Conservation (phyloP, 92 coral and sea anemone genomes). For the Porites lobata region DNA sequence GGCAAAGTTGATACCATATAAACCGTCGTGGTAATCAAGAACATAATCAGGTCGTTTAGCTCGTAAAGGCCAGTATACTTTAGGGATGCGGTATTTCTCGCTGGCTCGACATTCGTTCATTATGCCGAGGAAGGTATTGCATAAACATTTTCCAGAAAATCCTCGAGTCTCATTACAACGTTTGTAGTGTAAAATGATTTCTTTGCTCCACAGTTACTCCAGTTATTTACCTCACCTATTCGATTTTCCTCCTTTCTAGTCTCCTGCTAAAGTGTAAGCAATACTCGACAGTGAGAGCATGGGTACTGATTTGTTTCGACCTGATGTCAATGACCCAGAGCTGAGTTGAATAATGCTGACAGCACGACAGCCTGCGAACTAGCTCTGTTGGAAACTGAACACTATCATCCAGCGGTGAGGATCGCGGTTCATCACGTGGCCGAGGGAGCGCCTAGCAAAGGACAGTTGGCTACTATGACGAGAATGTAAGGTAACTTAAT, state of each 20-base stretch:
- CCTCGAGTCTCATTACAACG: no score
- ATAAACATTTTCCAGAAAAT: no score
- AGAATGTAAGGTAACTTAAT: conserved; percentile 77
- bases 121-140: no score
- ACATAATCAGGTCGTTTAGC: no score
- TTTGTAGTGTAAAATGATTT: no score
- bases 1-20: no score
- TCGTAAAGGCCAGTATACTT: no score
- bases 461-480: conserved; percentile 68
- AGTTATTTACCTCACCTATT: neutral
- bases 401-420: conserved; percentile 87
- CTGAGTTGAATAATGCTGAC: conserved; percentile 79
- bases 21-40: no score
- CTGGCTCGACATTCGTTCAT: no score
- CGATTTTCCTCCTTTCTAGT: conserved; percentile 51
- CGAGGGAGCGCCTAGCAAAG: conserved; percentile 75
- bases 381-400: conserved; percentile 57
- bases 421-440: conserved; percentile 76
- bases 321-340: conserved; percentile 97
- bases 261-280: conserved; percentile 77
- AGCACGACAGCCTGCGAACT: conserved; percentile 96
- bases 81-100: no score
- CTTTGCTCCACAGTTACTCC: neutral
- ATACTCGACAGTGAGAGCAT: conserved; percentile 89
- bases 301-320: conserved; percentile 90